Evolutionary conservation across 2,888 invertebrate genomes (phyloP).

Genomic region (Diaphora mendica): DNA sequence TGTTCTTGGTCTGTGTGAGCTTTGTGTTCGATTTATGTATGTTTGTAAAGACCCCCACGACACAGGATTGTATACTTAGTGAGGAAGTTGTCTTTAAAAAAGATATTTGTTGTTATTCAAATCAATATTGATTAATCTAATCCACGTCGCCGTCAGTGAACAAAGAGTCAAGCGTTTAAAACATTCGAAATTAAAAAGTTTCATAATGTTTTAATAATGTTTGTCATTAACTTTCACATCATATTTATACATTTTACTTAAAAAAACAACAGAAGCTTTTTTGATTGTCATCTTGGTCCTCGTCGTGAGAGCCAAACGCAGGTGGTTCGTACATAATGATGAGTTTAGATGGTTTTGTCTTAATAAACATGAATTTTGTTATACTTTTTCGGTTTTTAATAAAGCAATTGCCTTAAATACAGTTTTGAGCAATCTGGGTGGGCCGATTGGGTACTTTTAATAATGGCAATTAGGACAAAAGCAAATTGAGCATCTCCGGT

Average conservation of each 20-base stretch:
- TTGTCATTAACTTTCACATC: background rate
- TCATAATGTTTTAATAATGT: too few species aligned
- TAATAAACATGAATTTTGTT: slow-evolving; percentile 45
- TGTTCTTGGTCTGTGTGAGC: too few species aligned
- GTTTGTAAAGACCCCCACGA: too few species aligned
- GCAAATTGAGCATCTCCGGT: slow-evolving; percentile 67
- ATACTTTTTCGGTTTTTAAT: slow-evolving; percentile 51
- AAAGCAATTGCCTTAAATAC: slow-evolving; percentile 54
- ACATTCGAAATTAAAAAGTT: background rate
- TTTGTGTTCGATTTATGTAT: too few species aligned
- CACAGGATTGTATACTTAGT: too few species aligned
- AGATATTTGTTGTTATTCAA: background rate
- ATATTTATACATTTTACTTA: background rate
- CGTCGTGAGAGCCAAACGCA: slow-evolving; percentile 27
- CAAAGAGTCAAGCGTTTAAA: background rate
- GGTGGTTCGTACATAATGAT: slow-evolving; percentile 43
- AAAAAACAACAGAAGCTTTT: slow-evolving; percentile 18
- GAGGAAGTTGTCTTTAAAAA: too few species aligned
- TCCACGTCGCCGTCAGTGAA: background rate
- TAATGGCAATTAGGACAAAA: slow-evolving; percentile 67
- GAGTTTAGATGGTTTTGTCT: slow-evolving; percentile 49
- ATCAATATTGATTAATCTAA: too few species aligned
- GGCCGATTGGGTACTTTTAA: slow-evolving; percentile 65
- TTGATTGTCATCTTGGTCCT: slow-evolving; percentile 28
- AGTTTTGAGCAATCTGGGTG: slow-evolving; percentile 62